phyloP scores from a whole-genome alignment of 2,797 vertebrate genomes.

The Argya squamiceps region DNA sequence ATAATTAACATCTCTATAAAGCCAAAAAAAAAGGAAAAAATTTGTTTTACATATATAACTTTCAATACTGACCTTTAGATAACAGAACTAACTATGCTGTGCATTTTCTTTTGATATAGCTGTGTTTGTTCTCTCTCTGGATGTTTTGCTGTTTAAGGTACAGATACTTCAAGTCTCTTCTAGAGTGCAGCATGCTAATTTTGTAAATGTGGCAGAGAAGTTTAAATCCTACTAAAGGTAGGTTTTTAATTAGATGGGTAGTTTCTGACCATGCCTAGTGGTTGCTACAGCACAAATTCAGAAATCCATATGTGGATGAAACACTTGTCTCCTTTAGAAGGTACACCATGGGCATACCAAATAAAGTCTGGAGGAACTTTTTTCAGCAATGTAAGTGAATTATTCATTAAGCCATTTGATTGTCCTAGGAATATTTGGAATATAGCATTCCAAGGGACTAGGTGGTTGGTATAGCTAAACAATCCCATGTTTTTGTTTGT shows the following conservation, averaged over 20 bases:
- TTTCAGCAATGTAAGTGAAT: neutral
- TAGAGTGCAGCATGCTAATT: neutral
- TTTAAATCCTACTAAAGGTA: neutral
- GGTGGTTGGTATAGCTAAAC: neutral
- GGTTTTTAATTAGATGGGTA: neutral
- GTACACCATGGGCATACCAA: neutral
- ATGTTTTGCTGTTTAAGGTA: neutral
- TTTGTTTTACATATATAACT: neutral
- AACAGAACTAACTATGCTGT: neutral
- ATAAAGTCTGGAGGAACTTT: neutral
- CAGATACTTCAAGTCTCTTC: neutral
- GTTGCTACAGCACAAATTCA: neutral
- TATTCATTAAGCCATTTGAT: neutral
- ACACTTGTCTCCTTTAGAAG: neutral
- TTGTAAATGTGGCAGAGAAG: neutral
- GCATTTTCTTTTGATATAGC: neutral
- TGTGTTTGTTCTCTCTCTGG: neutral
- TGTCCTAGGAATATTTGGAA: neutral
- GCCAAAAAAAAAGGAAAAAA: neutral
- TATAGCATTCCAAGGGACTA: neutral
- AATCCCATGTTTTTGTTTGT: neutral
- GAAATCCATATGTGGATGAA: neutral
- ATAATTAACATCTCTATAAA: neutral
- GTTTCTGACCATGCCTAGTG: neutral
- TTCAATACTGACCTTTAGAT: neutral